Conservation (phyloP, 2,797 vertebrate species). For the Mastacembelus armatus region DNA sequence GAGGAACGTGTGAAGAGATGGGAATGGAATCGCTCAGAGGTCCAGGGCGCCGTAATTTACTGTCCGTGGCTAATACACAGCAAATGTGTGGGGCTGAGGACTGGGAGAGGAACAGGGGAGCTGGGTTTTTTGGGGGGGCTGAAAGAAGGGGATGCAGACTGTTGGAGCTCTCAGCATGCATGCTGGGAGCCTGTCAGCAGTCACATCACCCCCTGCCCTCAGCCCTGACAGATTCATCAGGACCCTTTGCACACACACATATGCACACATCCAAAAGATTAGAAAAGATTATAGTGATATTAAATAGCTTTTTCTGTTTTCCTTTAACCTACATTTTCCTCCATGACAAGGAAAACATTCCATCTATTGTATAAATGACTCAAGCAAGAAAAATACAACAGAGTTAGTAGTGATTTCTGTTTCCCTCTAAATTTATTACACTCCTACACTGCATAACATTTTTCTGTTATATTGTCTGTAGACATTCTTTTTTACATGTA, state of each 20-base stretch:
- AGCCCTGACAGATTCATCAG: constrained; percentile 86
- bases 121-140: constrained; percentile 47
- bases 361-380: constrained; percentile 38
- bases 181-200: constrained; percentile 88
- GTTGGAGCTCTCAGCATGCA: constrained; percentile 84
- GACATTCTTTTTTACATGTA: neutral
- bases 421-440: constrained; percentile 1
- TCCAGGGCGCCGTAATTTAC: constrained; percentile 83
- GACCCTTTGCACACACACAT: constrained; percentile 63
- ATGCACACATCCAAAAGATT: constrained; percentile 24
- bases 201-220: constrained; percentile 83
- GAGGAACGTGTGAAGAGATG: constrained; percentile 76
- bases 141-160: constrained; percentile 67
- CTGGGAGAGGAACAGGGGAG: constrained; percentile 58
- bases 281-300: constrained; percentile 27
- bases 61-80: constrained; percentile 85
- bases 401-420: neutral
- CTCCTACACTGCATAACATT: neutral
- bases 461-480: neutral
- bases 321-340: constrained; percentile 1
- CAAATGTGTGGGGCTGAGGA: constrained; percentile 81
- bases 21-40: constrained; percentile 81
- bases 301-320: constrained; percentile 17
- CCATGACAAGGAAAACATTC: constrained; percentile 9
- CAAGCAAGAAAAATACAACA: constrained; percentile 7